Base-by-base conservation (phyloP, 2,888 invertebrate genomes). In the Drosophila anomelani region DNA sequence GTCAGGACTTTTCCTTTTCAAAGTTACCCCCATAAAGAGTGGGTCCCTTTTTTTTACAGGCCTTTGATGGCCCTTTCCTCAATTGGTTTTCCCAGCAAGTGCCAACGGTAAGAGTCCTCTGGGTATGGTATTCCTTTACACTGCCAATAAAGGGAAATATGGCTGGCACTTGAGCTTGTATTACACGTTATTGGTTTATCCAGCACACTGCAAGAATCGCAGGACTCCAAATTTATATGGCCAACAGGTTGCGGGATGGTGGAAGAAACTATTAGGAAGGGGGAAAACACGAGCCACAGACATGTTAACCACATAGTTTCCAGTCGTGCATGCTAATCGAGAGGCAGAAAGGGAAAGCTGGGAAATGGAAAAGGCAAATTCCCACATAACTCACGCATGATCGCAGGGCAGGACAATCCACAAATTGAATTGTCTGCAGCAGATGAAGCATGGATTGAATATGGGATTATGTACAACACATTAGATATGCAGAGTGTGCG, bases 401-500 rank as follows among this genome's bases (percentile, higher is more conserved):
- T 38, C 57, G 59, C 15, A 23, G 54, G 0, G 7, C 6, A 12
- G 51, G 51, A 12, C 36, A 73, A 54, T 56, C 51, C 76, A 17
- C 49, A 72, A 75, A 72, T 72, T 75, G 76, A 72, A 67, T 75
- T 75, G 76, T 72, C 76, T 46, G 49, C 23, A 55, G 68, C 75
- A 66, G 67, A 68, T 72, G 67, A 56, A 63, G 70, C 76, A 64
- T 76, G 74, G 58, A 69, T 70, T 79, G 89, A 89, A 81, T 87
- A 57, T 64, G 67, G 73, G 72, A 76, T 73, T 76, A 46, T 46
- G 44, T 39, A n/a, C 44, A 55, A 26, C 63, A 63, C 49, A 66
- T 71, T 55, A 44, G 55, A 23, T 51, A 51, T 71, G 55, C 55
- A 49, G 38, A 49, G 38, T 17, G 47, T 32, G 23, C n/a, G 68